phyloP scores from a whole-genome alignment of 2,797 vertebrate species.

The Orestias chungarensis region DNA sequence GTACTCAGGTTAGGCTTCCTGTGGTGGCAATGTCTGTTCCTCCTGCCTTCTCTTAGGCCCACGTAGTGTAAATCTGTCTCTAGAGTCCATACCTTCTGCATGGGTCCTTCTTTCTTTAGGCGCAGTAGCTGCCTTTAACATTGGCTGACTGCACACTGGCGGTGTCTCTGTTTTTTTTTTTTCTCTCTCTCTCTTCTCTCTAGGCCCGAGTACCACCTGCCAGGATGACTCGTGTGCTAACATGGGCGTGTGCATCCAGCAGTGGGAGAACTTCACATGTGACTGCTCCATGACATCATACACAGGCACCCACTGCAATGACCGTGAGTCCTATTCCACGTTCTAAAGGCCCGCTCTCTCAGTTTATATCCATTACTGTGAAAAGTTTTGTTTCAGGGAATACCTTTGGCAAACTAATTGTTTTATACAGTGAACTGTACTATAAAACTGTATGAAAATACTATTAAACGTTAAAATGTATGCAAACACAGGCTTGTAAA shows the following conservation, averaged over 20 bases:
- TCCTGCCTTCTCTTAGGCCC: conserved; percentile 43
- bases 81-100: conserved; percentile 69
- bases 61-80: conserved; percentile 37
- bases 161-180: conserved; percentile 16
- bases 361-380: background rate
- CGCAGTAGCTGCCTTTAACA: conserved; percentile 21
- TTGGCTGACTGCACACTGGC: conserved; percentile 42
- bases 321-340: conserved; percentile 86
- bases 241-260: conserved; percentile 96
- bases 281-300: conserved; percentile 98
- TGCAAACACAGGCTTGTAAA: background rate
- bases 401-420: background rate
- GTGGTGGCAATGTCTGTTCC: conserved; percentile 68
- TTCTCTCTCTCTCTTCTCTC: background rate
- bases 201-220: conserved; percentile 95
- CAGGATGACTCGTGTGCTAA: conserved; percentile 97
- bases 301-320: conserved; percentile 93
- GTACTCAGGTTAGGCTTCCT: conserved; percentile 43
- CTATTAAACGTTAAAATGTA: background rate
- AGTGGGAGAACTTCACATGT: conserved; percentile 97
- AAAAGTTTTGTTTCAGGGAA: background rate
- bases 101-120: conserved; percentile 56
- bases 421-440: background rate
- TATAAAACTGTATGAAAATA: background rate
- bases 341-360: background rate